A percentile compares a stretch with the other conserved stretches of the same genome.
These are phyloP conservation scores for Probaryconus sp. DNA, from an alignment of 1,140 invertebrate species.

Conservation along the genomic window DNA sequence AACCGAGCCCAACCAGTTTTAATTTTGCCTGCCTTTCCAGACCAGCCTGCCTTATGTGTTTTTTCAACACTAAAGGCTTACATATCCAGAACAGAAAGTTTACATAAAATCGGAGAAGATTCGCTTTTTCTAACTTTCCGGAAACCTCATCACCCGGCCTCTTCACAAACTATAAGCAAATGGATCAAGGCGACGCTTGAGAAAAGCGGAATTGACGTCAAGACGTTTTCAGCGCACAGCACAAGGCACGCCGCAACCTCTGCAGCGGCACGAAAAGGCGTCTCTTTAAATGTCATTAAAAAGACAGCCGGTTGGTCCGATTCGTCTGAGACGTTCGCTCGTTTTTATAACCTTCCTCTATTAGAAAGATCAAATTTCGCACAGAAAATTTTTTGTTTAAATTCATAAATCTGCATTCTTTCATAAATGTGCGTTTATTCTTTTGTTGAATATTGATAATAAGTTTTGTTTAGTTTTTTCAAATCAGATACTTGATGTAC, in stretches of 20 bases:
- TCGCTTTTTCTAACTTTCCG: not conserved
- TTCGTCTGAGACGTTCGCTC: not conserved
- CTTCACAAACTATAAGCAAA: not conserved
- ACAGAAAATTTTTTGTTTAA: too few relatives aligned
- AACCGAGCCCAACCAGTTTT: constrained; percentile 3
- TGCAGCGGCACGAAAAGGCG: constrained; percentile 5
- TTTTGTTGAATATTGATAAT: too few relatives aligned
- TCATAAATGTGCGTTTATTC: too few relatives aligned
- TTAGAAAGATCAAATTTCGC: not conserved
- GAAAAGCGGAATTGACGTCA: not conserved
- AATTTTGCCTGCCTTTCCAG: not conserved
- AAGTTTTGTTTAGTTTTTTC: too few relatives aligned
- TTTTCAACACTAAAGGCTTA: not conserved
- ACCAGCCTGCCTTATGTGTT: not conserved
- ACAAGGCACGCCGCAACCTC: constrained; percentile 10
- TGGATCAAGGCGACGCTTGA: constrained; percentile 1
- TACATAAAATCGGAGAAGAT: not conserved
- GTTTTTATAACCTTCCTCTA: constrained; percentile 1
- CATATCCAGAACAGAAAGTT: not conserved
- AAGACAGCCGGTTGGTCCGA: constrained; percentile 5
- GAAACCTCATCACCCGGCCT: not conserved
- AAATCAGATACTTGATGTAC: too few relatives aligned
- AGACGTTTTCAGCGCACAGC: not conserved
- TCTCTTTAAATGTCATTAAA: not conserved
- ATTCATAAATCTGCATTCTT: too few relatives aligned